Evolutionary conservation across 2,888 invertebrate genomes (phyloP), one percentile per base, ranked within the genome.

Genomic region (Brachylomia viminalis): DNA sequence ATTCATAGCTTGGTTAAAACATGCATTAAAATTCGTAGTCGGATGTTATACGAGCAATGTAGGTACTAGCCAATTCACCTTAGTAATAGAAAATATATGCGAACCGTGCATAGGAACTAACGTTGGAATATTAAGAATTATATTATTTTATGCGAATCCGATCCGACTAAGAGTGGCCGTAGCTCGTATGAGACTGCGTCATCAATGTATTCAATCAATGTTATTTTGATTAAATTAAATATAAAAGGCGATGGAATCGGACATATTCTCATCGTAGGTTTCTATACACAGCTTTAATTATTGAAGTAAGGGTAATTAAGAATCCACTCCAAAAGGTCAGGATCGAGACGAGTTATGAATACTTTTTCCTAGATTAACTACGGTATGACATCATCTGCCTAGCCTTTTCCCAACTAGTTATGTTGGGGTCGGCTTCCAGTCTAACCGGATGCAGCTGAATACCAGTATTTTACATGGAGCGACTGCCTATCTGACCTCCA

Each of bases 1-100:
- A 61, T 7, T 15, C 1, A 27, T 66, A 47, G 62, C 20, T 45
- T 52, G 1, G 17, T 30, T 59, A 73, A 52, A 33, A 62, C 7
- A 82, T 58, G 20, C 8, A 58, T 79, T 42, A 27, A 11, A 38
- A 49, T 27, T 58, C 8, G 13, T 10, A 17, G 4, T 65, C 42
- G 15, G 45, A 69, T 69, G 54, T 42, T 47, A 59, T 27, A 47
- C 68, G 30, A 80, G 69, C 79, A 69, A 82, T 82, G 47, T n/a
- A n/a, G n/a, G n/a, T 54, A 56, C 59, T 70, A 80, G 80, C 83
- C 47, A 77, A 82, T 59, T 68, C 61, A 77, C 58, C 64, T 82
- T 79, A 82, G 15, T 47, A 33, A 59, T 68, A 76, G 1, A 11
- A 45, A 42, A 52, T 38, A 5, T 3, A 68, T 73, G 27, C 33